phyloP scores from a whole-genome alignment of 2,888 invertebrate genomes.

The Drosophila picticornis region DNA sequence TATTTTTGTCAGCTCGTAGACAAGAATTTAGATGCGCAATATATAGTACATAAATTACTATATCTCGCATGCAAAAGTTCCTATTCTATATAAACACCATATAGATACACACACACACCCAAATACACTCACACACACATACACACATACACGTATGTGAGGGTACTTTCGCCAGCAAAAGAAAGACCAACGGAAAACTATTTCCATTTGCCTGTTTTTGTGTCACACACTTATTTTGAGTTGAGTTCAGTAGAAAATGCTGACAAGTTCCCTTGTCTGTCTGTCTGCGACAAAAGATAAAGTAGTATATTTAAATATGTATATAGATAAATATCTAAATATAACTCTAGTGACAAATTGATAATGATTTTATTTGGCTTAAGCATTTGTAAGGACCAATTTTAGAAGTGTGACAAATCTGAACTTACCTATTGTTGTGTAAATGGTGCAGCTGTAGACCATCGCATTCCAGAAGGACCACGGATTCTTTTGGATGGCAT shows the following conservation, averaged over 20 bases:
- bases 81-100: constrained; percentile 33
- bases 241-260: constrained; percentile 51
- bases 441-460: constrained; percentile 95
- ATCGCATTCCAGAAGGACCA: constrained; percentile 95
- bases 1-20: constrained; percentile 53
- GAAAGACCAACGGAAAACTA: constrained; percentile 60
- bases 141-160: constrained; percentile 1
- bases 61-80: constrained; percentile 31
- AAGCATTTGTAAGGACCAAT: neutral
- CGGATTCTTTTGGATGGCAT: constrained; percentile 85
- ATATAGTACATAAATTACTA: constrained; percentile 27
- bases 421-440: constrained; percentile 93
- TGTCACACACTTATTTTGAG: constrained; percentile 65
- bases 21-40: neutral
- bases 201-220: constrained; percentile 65
- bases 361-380: constrained; percentile 23
- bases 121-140: neutral
- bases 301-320: constrained; percentile 8
- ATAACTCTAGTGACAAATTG: constrained; percentile 27
- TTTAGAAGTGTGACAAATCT: neutral
- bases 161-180: constrained; percentile 41
- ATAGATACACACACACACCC: neutral
- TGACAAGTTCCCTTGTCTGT: constrained; percentile 46
- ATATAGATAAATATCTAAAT: constrained; percentile 17
- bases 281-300: constrained; percentile 31